Base-by-base conservation (phyloP, 2,888 invertebrate species). In the Stenichneumon culpator region DNA sequence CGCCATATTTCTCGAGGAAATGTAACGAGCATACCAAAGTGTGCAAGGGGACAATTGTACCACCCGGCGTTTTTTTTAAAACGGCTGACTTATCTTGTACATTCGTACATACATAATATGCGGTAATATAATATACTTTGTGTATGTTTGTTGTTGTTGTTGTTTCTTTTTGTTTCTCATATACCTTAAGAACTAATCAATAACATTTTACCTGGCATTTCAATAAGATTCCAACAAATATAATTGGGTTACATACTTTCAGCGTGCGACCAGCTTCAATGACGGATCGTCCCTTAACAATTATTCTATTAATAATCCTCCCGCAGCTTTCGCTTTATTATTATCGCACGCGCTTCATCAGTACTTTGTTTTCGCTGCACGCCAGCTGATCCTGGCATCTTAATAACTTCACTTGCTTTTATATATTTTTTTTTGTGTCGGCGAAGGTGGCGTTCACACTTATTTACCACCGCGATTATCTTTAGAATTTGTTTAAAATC, bases 161-260 rank as follows among this genome's bases (percentile, higher is more conserved):
- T 39, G 25, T 65, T 63, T 47, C 32, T 67, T 69, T 68, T 78
- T 70, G 67, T 83, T 67, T 52, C 82, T 74, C 73, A 68, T 85
- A 69, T 85, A 82, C 67, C 89, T 90, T 89, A 90, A 82, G 52
- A 86, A 80, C 87, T 90, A 91, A 90, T 91, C 87, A 88, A 89
- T 90, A 90, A 90, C 89, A 90, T 89, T 86, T 88, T 88, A 86
- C 89, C 89, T 89, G 90, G 89, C 89, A 88, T 89, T 87, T 87
- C 87, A 87, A 89, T 88, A 89, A 89, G 88, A 90, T 80, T 88
- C 89, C 89, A 90, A 91, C 89, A 91, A 87, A 89, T 88, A 89
- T 89, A 90, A 89, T 91, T 90, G 88, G 87, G 88, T 91, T 88
- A 86, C 88, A 88, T 91, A 91, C 91, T 91, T 91, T 91, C 91